Base-by-base conservation (phyloP, 2,888 invertebrate genomes). In the Mechanitis mazaeus region DNA sequence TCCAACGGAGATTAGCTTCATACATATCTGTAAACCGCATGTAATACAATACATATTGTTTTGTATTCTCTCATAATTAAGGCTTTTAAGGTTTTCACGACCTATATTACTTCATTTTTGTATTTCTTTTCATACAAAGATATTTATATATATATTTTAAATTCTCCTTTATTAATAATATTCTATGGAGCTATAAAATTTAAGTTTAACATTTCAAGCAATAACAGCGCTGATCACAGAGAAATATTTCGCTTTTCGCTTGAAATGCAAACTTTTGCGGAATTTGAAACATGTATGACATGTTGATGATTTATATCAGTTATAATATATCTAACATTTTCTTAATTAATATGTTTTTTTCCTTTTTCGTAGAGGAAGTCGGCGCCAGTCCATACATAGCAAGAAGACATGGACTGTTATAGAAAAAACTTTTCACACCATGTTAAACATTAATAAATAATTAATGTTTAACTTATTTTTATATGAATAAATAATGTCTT, bases 181-280 rank as follows among this genome's bases (percentile, higher is more conserved):
- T 71, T 68, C 68, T 65, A 65, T 66, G 7, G 65, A 60, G 60
- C 63, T 59, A 64, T 62, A 11, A 63, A 57, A 63, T 63, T 61
- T 66, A 66, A 38, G 38, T 47, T 45, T 28, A 12, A 54, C 38
- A 33, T 45, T 50, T 20, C 33, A 55, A 54, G 59, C 58, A n/a
- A 53, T 62, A 55, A 20, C 59, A 59, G 56, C 59, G 58, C 56
- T 42, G 42, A 1, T 3, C 20, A 20, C 20, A 20, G 20, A 20
- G 20, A 1, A 20, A 20, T 20, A 20, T 20, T 20, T 20, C 20
- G 4, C 4, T 38, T 38, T 1, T 7, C 38, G 38, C 38, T 38
- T 38, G 20, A 20, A 20, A 20, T 20, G 20, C 20, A 2, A 1
- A 38, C 7, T 38, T 38, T 38, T 38, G 1, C 2, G 7, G 5